Evolutionary conservation across 2,113 vertebrate genomes (phyloP), one percentile per base, ranked within the genome.

Genomic region (Procapra przewalskii): DNA sequence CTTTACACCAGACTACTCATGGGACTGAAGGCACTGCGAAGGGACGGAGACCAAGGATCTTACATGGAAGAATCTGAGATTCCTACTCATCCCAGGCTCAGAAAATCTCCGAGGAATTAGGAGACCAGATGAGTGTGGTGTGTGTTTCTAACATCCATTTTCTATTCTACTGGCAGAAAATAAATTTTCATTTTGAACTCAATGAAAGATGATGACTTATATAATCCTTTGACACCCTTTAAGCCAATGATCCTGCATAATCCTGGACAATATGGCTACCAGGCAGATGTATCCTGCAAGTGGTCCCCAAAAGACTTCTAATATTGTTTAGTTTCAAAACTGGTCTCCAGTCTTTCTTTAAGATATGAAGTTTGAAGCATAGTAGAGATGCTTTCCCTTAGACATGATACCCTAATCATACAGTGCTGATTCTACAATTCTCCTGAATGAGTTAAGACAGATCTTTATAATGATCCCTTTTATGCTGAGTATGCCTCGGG

Each of bases 311-410:
- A 90, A 64, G 17, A 36, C 23, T 52, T 80, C 11, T 50, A 55
- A 88, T 81, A 21, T 84, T 90, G 13, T 48, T 92, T 90, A 45
- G 62, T 55, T 90, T 94, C 64, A 87, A 60, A 77, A 84, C 67
- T 48, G 13, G 43, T 54, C 52, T 90, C 79, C 83, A 92, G 55
- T 96, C 62, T 80, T 92, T 43, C 75, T 52, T 62, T 4, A 62
- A 57, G 14, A 90, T 50, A 23, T 23, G 40, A 94, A 87, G 31
- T 86, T 59, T 90, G n/a, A 96, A 85, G 59, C 33, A 45, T 1
- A 33, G 16, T 29, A 23, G 19, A 36, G 43, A 54, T 7, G 17
- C 13, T 54, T 84, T 85, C 27, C 55, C 52, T 15, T 48, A 86
- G 36, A 36, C 12, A 12, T 36, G 40, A 79, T n/a, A 21, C 7